These are phyloP conservation scores for Oreortyx pictus DNA, from an alignment of 2,797 vertebrate species.

Conservation along the genomic window DNA sequence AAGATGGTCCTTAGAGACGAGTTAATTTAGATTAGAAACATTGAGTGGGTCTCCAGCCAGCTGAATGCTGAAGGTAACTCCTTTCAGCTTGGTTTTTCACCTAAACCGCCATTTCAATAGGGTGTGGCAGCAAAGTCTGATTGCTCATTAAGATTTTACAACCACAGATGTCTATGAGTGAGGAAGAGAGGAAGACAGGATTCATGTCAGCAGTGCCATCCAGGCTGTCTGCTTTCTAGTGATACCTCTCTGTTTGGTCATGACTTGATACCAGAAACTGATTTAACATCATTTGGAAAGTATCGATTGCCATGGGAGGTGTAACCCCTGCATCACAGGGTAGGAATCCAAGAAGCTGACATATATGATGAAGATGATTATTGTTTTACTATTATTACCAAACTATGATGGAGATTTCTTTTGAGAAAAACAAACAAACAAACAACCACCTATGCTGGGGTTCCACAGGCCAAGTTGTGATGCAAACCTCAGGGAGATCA, in stretches of 20 bases:
- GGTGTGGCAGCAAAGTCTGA: neutral
- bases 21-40: neutral
- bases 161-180: neutral
- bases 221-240: neutral
- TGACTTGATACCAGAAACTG: neutral
- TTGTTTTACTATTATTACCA: rapidly evolving
- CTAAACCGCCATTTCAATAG: neutral
- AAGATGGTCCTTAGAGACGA: neutral
- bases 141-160: neutral
- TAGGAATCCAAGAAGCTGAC: neutral
- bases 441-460: neutral
- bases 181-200: neutral
- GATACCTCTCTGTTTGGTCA: neutral
- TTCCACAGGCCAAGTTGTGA: neutral
- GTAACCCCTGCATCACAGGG: neutral
- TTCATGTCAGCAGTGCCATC: neutral
- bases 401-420: neutral
- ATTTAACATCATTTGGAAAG: neutral
- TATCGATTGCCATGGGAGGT: neutral
- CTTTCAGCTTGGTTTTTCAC: neutral
- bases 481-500: neutral
- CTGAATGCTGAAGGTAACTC: neutral
- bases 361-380: rapidly evolving
- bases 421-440: rapidly evolving
- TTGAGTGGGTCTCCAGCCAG: neutral